Evolutionary conservation across 2,888 invertebrate genomes (phyloP).

Genomic region (Tyria jacobaeae): DNA sequence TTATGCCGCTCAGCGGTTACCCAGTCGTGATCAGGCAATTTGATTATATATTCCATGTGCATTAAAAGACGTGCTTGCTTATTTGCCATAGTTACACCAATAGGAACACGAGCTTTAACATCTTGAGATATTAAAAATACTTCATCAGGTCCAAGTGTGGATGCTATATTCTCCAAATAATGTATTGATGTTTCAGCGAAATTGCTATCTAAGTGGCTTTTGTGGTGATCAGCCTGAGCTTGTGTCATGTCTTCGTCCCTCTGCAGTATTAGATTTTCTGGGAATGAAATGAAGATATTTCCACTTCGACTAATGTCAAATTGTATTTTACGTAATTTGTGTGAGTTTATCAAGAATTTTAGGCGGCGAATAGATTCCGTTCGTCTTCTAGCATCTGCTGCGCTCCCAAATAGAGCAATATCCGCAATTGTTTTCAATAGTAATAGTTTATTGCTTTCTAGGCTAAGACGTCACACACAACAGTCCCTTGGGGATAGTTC

Average conservation of each 20-base stretch:
- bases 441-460: neutral
- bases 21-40: conserved; percentile 30
- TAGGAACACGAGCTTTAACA: conserved; percentile 9
- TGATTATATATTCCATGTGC: no score
- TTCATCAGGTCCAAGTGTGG: conserved; percentile 7
- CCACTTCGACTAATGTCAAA: conserved; percentile 4
- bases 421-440: conserved; percentile 2
- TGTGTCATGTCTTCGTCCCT: no score
- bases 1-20: conserved; percentile 40
- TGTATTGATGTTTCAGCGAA: no score
- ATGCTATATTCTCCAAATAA: neutral
- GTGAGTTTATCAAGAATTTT: no score
- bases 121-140: conserved; percentile 9
- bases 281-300: neutral
- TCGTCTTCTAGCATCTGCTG: neutral
- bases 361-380: neutral
- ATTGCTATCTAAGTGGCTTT: no score
- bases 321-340: neutral
- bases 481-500: neutral
- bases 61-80: no score
- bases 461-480: neutral
- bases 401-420: neutral
- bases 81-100: neutral
- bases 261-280: neutral
- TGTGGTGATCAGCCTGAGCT: no score